Evolutionary conservation across 2,888 invertebrate genomes (phyloP).

Genomic region (Drosophila setosimentum): DNA sequence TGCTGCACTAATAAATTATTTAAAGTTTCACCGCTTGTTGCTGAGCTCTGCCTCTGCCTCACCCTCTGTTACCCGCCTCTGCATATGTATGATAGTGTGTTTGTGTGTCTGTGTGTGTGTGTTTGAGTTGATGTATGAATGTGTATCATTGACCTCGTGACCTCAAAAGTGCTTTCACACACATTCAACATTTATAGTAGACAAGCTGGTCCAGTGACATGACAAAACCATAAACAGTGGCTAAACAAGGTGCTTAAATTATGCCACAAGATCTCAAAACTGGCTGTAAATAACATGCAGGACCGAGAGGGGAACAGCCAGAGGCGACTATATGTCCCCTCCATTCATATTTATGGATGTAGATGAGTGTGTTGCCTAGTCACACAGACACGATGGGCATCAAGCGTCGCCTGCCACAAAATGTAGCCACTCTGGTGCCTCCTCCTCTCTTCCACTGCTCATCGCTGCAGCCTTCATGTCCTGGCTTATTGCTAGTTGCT

Average conservation of each 20-base stretch:
- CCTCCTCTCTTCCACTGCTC: slow-evolving; percentile 17
- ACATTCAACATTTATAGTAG: slow-evolving; percentile 60
- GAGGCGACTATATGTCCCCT: neutral
- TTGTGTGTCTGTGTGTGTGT: slow-evolving; percentile 1
- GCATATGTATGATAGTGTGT: slow-evolving; percentile 14
- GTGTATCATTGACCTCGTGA: slow-evolving; percentile 78
- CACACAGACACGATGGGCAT: slow-evolving; percentile 50
- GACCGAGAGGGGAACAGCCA: neutral
- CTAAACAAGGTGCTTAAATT: slow-evolving; percentile 82
- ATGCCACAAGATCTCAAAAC: slow-evolving; percentile 80
- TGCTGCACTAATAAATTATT: slow-evolving; percentile 80
- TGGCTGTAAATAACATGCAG: slow-evolving; percentile 77
- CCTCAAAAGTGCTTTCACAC: slow-evolving; percentile 68
- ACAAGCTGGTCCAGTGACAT: slow-evolving; percentile 73
- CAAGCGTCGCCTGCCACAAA: slow-evolving; percentile 75
- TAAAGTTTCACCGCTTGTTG: slow-evolving; percentile 68
- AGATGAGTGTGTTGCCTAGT: slow-evolving; percentile 31
- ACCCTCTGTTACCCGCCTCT: neutral
- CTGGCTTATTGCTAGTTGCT: slow-evolving; percentile 74
- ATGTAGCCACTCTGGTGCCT: slow-evolving; percentile 62
- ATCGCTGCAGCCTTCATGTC: slow-evolving; percentile 17
- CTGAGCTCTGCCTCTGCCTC: neutral
- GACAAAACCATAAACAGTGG: slow-evolving; percentile 81
- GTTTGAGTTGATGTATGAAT: slow-evolving; percentile 38
- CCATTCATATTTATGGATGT: slow-evolving; percentile 75